Percentiles rank a stretch among this genome's conserved stretches.
Conservation (phyloP, 2,113 vertebrate genomes). For the Trogon surrucura region DNA sequence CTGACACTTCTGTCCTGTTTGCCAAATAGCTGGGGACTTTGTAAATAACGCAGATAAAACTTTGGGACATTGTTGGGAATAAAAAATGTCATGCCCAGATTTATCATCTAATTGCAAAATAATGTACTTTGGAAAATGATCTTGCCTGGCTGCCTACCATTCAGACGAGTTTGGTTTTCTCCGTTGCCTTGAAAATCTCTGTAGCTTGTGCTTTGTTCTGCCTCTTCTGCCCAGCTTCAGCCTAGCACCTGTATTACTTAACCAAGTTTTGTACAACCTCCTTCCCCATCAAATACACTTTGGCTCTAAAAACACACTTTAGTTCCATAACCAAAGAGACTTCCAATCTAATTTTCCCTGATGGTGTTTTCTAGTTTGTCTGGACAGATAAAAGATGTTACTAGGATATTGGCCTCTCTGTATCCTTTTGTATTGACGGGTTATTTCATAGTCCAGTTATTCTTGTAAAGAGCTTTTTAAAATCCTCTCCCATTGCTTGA, state of each 20-base stretch:
- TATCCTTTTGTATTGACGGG: not conserved
- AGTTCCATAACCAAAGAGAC: not conserved
- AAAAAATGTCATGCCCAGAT: not conserved
- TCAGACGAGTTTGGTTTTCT: not conserved
- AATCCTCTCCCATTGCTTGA: not conserved
- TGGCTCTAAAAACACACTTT: not conserved
- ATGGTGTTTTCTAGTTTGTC: not conserved
- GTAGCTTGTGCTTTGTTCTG: not conserved
- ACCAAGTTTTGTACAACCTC: not conserved
- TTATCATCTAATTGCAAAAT: not conserved
- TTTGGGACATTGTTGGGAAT: not conserved
- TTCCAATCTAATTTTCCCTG: conserved; percentile 14
- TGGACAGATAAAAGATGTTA: not conserved
- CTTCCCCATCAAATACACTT: not conserved
- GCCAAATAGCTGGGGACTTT: conserved; percentile 43
- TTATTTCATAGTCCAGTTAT: not conserved
- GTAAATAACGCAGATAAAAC: not conserved
- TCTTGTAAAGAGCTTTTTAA: not conserved
- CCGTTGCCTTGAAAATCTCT: not conserved
- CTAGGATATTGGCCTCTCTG: not conserved
- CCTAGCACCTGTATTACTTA: not conserved
- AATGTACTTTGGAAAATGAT: not conserved
- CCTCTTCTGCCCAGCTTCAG: not conserved
- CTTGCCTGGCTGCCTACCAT: not conserved
- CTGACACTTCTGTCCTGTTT: conserved; percentile 13